Evolutionary conservation across 2,797 vertebrate species (phyloP).

Genomic region (Urocyon cinereoargenteus): DNA sequence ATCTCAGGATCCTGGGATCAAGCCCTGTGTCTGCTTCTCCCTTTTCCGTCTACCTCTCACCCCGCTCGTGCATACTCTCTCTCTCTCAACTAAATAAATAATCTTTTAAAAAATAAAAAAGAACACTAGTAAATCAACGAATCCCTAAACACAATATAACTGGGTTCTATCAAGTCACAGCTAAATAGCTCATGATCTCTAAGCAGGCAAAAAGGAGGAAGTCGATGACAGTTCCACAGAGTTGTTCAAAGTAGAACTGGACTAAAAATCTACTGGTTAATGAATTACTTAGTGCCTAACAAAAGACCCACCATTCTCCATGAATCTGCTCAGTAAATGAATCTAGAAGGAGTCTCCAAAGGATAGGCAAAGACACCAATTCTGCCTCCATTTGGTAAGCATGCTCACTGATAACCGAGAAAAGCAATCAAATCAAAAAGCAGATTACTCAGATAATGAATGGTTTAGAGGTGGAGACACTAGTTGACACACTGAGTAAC

Average conservation of each 20-base stretch:
- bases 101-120: neutral
- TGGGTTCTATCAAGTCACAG: neutral
- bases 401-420: neutral
- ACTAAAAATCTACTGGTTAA: constrained; percentile 40
- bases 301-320: constrained; percentile 24
- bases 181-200: neutral
- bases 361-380: neutral
- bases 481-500: neutral
- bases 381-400: neutral
- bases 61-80: neutral
- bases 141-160: constrained; percentile 18
- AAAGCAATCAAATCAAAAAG: neutral
- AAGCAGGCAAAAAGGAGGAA: constrained; percentile 38
- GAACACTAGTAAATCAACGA: neutral
- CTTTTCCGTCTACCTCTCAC: neutral
- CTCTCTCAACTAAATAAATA: neutral
- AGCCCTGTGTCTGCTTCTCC: neutral
- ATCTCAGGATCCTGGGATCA: neutral
- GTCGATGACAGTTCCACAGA: neutral
- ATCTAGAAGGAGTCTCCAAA: neutral
- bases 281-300: neutral
- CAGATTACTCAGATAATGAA: constrained; percentile 23
- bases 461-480: neutral
- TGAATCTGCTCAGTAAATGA: neutral
- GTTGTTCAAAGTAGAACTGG: neutral